Evolutionary conservation across 2,888 invertebrate genomes (phyloP).

Genomic region (Erebia aethiops): DNA sequence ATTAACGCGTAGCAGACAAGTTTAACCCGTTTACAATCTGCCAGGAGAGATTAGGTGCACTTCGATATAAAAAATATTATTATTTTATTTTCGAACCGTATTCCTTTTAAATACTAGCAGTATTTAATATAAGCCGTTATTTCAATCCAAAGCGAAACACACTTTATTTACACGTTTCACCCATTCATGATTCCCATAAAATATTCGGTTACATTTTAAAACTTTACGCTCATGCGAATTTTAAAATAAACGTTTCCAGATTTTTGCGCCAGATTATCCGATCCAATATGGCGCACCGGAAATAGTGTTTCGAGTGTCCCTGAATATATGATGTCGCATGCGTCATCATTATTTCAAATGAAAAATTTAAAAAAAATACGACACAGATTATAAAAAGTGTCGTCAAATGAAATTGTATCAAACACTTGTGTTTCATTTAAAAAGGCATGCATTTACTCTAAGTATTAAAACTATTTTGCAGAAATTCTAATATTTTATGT

Average conservation of each 20-base stretch:
- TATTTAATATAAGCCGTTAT: not conserved
- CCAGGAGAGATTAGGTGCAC: too few relatives aligned
- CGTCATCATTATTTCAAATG: slow-evolving; percentile 26
- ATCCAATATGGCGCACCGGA: slow-evolving; percentile 44
- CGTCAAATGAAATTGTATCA: slow-evolving; percentile 24
- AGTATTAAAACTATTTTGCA: slow-evolving; percentile 6
- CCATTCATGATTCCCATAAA: not conserved
- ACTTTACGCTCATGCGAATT: slow-evolving; percentile 35
- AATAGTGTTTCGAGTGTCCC: slow-evolving; percentile 42
- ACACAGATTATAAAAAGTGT: slow-evolving; percentile 16
- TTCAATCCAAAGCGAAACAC: not conserved
- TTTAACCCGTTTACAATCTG: too few relatives aligned
- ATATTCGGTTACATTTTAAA: slow-evolving; percentile 25
- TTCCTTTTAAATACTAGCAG: too few relatives aligned
- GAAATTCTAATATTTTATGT: slow-evolving; percentile 13
- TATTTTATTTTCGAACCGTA: too few relatives aligned
- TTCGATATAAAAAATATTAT: too few relatives aligned
- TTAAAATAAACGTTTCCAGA: slow-evolving; percentile 39
- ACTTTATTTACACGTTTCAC: not conserved
- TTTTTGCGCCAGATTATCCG: slow-evolving; percentile 38
- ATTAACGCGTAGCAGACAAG: too few relatives aligned
- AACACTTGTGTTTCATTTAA: slow-evolving; percentile 17
- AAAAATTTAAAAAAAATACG: slow-evolving; percentile 8
- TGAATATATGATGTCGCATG: slow-evolving; percentile 37
- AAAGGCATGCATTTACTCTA: slow-evolving; percentile 10